A percentile compares a stretch with the other conserved stretches of the same genome.
These are phyloP conservation scores for Chaetura pelagica DNA, from an alignment of 2,113 vertebrate species.

Conservation along the genomic window DNA sequence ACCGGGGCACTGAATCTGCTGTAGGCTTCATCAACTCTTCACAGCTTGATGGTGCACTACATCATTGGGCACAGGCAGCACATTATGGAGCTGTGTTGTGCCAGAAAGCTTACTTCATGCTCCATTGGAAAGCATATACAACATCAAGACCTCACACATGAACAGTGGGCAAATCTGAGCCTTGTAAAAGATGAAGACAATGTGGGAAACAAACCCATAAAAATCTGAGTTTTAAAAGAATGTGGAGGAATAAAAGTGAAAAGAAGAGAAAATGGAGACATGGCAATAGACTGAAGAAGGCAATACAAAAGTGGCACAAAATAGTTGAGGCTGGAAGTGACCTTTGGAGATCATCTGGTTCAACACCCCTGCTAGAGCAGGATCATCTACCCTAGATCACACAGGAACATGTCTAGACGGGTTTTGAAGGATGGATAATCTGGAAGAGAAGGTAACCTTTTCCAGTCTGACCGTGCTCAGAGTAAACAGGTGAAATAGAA, in stretches of 20 bases:
- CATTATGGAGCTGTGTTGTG: not conserved
- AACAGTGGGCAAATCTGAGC: not conserved
- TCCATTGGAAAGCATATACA: not conserved
- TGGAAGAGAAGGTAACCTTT: not conserved
- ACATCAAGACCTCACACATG: not conserved
- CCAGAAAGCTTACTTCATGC: not conserved
- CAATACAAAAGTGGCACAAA: not conserved
- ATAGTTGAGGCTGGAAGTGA: not conserved
- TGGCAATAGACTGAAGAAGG: not conserved
- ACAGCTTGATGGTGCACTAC: not conserved
- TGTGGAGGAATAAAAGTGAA: not conserved
- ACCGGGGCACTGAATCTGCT: not conserved
- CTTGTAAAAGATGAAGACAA: not conserved
- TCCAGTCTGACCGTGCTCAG: not conserved
- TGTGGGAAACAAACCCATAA: not conserved
- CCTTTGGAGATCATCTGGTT: not conserved
- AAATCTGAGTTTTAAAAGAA: not conserved
- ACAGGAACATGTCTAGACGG: no score
- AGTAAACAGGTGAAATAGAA: not conserved
- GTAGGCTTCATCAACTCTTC: not conserved
- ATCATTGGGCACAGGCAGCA: not conserved
- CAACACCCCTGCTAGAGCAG: no score
- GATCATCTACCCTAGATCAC: no score
- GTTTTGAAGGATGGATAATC: not conserved
- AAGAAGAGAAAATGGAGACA: not conserved